Conservation (phyloP, 2,797 vertebrate species). For the Linurgus olivaceus region DNA sequence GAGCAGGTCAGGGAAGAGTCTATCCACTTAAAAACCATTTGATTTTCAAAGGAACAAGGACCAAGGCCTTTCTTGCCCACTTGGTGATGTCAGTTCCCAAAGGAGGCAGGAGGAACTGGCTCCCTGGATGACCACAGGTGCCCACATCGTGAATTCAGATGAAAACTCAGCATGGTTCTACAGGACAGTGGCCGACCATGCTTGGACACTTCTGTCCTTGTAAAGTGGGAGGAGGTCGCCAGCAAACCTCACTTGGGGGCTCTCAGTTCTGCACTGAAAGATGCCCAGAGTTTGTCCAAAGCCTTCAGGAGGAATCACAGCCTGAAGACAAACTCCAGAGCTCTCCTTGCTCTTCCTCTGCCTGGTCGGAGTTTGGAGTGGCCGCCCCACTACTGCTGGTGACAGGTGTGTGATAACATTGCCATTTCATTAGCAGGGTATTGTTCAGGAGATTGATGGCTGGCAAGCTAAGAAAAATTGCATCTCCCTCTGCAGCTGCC, state of each 20-base stretch:
- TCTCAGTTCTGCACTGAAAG: not conserved
- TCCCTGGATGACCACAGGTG: not conserved
- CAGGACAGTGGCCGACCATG: not conserved
- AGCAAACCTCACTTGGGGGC: not conserved
- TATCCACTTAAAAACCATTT: not conserved
- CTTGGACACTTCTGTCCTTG: not conserved
- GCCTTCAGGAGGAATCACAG: not conserved
- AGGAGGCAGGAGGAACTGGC: not conserved
- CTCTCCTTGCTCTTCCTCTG: not conserved
- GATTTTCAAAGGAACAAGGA: not conserved
- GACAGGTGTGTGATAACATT: conserved; percentile 34
- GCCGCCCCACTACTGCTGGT: not conserved
- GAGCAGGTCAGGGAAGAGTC: not conserved
- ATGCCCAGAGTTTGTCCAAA: not conserved
- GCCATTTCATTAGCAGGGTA: conserved; percentile 48
- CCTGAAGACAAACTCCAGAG: not conserved
- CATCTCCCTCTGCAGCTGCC: conserved; percentile 48
- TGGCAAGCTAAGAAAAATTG: conserved; percentile 49
- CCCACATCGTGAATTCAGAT: not conserved
- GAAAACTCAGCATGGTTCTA: not conserved
- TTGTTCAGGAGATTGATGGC: conserved; percentile 60
- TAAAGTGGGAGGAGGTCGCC: not conserved
- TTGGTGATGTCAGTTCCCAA: not conserved
- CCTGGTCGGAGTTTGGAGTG: not conserved
- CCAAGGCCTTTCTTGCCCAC: not conserved